phyloP scores from a whole-genome alignment of 1,140 invertebrate genomes.

The Zaprionus davidi region DNA sequence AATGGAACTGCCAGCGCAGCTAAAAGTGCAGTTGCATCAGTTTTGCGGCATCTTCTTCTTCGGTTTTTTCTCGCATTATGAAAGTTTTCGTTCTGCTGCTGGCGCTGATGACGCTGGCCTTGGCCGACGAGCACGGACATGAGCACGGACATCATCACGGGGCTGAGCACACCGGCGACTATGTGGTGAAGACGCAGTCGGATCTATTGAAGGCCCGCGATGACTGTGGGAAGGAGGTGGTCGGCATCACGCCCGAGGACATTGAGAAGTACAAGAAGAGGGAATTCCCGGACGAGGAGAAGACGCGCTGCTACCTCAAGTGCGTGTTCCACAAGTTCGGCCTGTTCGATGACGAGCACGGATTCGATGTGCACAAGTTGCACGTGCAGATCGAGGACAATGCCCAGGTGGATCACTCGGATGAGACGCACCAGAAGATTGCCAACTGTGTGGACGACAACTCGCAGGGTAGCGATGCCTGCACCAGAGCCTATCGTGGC shows the following conservation, averaged over 20 bases:
- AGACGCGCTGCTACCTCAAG: conserved; percentile 72
- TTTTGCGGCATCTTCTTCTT: conserved; percentile 14
- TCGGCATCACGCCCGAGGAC: conserved; percentile 60
- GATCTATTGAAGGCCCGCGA: conserved; percentile 63
- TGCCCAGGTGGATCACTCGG: conserved; percentile 53
- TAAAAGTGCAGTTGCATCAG: conserved; percentile 43
- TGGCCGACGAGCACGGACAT: conserved; percentile 36
- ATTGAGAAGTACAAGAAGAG: conserved; percentile 73
- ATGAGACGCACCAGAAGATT: conserved; percentile 71
- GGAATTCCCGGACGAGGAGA: conserved; percentile 74
- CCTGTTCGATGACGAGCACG: conserved; percentile 68
- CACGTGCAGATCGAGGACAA: conserved; percentile 66
- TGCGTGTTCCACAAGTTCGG: conserved; percentile 79
- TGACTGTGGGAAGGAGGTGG: conserved; percentile 56
- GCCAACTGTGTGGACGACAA: conserved; percentile 67
- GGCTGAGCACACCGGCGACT: conserved; percentile 31
- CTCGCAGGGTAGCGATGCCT: conserved; percentile 60
- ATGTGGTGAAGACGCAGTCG: conserved; percentile 70
- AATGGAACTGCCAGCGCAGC: conserved; percentile 40
- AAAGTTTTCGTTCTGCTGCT: conserved; percentile 52
- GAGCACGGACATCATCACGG: conserved; percentile 38
- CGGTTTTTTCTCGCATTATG: conserved; percentile 35
- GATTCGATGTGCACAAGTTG: conserved; percentile 78
- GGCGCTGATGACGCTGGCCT: conserved; percentile 32
- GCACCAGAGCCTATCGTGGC: conserved; percentile 73